Evolutionary conservation across 2,888 invertebrate species (phyloP).

Genomic region (Leptopilina drosophilae): DNA sequence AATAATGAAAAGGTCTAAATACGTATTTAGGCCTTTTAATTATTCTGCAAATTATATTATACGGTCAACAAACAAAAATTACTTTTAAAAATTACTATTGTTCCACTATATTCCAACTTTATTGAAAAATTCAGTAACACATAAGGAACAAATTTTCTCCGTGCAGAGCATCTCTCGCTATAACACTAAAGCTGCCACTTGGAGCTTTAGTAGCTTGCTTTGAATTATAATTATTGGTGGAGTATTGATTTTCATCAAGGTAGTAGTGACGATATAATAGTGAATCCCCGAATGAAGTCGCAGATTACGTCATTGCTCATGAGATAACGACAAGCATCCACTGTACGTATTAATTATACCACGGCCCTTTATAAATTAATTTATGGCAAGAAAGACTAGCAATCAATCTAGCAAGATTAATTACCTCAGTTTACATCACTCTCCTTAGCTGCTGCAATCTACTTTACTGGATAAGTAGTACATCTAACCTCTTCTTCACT

Average conservation of each 20-base stretch:
- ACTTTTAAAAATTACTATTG: too few relatives aligned
- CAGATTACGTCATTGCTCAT: slow-evolving; percentile 48
- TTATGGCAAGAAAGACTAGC: slow-evolving; percentile 69
- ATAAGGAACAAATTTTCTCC: too few relatives aligned
- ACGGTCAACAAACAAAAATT: too few relatives aligned
- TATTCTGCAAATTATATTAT: too few relatives aligned
- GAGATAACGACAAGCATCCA: slow-evolving; percentile 49
- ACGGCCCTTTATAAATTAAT: slow-evolving; percentile 71
- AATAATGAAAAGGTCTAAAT: too few relatives aligned
- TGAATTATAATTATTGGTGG: slow-evolving; percentile 26
- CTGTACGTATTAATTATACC: slow-evolving; percentile 68
- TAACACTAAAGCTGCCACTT: not conserved
- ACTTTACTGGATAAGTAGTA: slow-evolving; percentile 69
- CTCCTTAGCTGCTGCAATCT: slow-evolving; percentile 60
- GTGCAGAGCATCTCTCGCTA: not conserved
- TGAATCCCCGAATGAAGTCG: slow-evolving; percentile 45
- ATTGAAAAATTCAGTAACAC: too few relatives aligned
- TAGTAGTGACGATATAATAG: slow-evolving; percentile 38
- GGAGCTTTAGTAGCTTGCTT: slow-evolving; percentile 13
- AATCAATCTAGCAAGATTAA: slow-evolving; percentile 75
- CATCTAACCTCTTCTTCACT: slow-evolving; percentile 62
- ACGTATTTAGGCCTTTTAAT: too few relatives aligned
- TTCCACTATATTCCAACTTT: too few relatives aligned
- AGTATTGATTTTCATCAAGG: slow-evolving; percentile 20
- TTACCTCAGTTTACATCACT: slow-evolving; percentile 72